Evolutionary conservation across 2,888 invertebrate species (phyloP), one percentile per base, ranked within the genome.

Genomic region (Polymixis lichenea): DNA sequence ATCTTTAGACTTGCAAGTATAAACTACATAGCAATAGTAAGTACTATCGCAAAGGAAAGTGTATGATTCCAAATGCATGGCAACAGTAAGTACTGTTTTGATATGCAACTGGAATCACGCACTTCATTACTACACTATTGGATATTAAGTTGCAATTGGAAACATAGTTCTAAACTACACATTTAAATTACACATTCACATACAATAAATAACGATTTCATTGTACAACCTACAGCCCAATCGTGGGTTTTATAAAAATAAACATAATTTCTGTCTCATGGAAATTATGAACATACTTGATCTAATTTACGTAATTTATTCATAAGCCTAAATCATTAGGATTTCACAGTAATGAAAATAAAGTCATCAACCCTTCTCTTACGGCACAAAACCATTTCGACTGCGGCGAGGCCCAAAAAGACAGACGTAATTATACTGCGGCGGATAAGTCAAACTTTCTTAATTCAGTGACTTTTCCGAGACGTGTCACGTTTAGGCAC

Each of bases 311-410:
- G 51, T 80, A 49, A 65, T 74, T 65, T 17, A 79, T 64, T 64
- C 15, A 17, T 68, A 55, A 43, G 9, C 17, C 28, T 51, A 69
- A 65, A 69, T 67, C 43, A 46, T 69, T 43, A 0, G 38, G n/a
- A 64, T 67, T 32, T 28, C 17, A 49, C 46, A 28, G n/a, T 15
- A 53, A 46, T 62, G 1, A 38, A 56, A 56, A 67, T 3, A 32
- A 61, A 28, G 38, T 5, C 80, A 72, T 80, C 80, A 80, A 80
- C 80, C 80, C 80, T 79, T 84, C 64, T 60, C 64, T 17, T 17
- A 68, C 22, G 49, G 55, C 19, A 25, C 0, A 13, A 43, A 53
- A 9, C 8, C 17, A 38, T 49, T 38, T 22, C 6, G 22, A 22
- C 60, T 60, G 19, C 5, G 22, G 32, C 4, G 1, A 60, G 60